These are phyloP conservation scores for Tenthredo amoena DNA, from an alignment of 2,888 invertebrate genomes.

Conservation along the genomic window DNA sequence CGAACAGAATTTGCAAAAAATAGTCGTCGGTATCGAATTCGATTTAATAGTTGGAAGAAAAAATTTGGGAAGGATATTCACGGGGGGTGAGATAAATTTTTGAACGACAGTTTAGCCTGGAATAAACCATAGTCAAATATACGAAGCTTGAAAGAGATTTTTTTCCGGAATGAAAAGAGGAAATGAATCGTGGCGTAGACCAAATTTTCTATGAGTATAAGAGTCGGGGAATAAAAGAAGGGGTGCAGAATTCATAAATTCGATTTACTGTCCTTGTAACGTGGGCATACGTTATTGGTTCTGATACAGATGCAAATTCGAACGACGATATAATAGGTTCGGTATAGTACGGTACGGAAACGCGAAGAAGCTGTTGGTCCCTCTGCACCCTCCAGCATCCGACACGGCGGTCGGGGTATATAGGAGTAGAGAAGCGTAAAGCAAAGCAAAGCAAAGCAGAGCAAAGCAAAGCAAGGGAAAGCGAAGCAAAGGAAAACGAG, in stretches of 20 bases:
- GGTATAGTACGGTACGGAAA: neutral
- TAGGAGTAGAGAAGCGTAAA: neutral
- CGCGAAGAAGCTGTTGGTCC: neutral
- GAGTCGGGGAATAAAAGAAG: neutral
- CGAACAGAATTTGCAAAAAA: no score
- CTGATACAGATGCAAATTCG: slow-evolving; percentile 68
- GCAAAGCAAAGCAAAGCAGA: neutral
- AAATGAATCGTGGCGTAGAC: neutral
- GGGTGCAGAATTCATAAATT: slow-evolving; percentile 37
- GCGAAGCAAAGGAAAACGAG: neutral
- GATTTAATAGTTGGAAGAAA: no score
- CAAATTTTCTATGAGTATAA: no score
- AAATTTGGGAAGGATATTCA: no score
- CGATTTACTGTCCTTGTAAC: slow-evolving; percentile 19
- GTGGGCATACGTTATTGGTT: slow-evolving; percentile 63
- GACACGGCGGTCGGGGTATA: neutral
- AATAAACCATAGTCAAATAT: no score
- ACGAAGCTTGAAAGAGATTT: no score
- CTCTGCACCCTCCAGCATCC: neutral
- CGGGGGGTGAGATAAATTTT: no score
- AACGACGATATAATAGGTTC: slow-evolving; percentile 63
- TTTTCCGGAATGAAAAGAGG: neutral
- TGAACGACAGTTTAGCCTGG: no score
- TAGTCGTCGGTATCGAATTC: no score
- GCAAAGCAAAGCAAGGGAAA: neutral